Percentiles rank a stretch among this genome's conserved stretches.
Conservation (phyloP, 1,140 invertebrate species). For the Archivesica marissinica region DNA sequence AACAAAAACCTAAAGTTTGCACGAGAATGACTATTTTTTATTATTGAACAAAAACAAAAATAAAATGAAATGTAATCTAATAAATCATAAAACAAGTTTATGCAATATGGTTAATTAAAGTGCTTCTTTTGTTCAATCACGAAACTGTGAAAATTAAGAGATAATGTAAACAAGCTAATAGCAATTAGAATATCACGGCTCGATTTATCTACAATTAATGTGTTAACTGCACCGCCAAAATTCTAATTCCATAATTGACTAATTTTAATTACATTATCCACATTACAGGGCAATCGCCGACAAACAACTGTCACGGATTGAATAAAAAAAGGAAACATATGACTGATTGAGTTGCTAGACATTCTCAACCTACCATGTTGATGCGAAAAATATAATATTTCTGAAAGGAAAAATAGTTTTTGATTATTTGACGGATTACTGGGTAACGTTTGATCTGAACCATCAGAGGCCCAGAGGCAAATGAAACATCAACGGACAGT, state of each 20-base stretch:
- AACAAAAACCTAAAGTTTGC: no score
- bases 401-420: constrained; percentile 21
- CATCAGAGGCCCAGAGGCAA: neutral
- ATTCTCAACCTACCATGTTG: constrained; percentile 29
- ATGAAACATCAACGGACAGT: neutral
- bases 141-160: constrained; percentile 30
- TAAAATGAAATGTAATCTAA: no score
- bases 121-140: constrained; percentile 9
- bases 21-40: no score
- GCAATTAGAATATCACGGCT: constrained; percentile 27
- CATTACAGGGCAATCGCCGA: constrained; percentile 38
- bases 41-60: no score
- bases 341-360: constrained; percentile 33
- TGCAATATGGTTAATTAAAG: neutral
- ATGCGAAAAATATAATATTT: constrained; percentile 37
- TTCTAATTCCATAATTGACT: constrained; percentile 47
- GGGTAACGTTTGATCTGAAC: neutral
- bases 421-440: constrained; percentile 32
- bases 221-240: constrained; percentile 26
- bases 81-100: no score
- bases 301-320: constrained; percentile 37
- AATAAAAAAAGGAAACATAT: constrained; percentile 1
- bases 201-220: constrained; percentile 40
- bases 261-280: constrained; percentile 42
- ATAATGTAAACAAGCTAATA: constrained; percentile 53